Conservation (phyloP, 2,113 vertebrate genomes). For the Cariama cristata region DNA sequence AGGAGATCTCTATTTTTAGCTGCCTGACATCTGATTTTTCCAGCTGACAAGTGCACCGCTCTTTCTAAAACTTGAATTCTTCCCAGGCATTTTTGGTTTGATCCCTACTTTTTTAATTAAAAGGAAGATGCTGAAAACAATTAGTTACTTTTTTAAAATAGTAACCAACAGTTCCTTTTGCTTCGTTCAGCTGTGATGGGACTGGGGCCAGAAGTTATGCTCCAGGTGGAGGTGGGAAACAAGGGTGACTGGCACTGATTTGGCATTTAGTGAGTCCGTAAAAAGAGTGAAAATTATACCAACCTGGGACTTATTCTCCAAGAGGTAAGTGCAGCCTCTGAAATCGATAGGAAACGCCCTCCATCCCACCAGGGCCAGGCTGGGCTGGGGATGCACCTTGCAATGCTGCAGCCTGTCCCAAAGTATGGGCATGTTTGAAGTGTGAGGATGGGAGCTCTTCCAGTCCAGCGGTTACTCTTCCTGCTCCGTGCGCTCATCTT, state of each 20-base stretch:
- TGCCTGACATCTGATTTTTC: not conserved
- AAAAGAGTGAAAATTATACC: slow-evolving; percentile 1
- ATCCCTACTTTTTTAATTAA: slow-evolving; percentile 19
- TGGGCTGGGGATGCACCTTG: fast-evolving
- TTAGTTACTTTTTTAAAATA: not conserved
- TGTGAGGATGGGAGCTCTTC: not conserved
- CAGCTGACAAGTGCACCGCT: not conserved
- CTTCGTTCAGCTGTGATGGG: not conserved
- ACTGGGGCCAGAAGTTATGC: not conserved
- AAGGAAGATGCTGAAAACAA: slow-evolving; percentile 32
- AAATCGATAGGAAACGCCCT: not conserved
- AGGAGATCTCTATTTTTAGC: slow-evolving; percentile 3
- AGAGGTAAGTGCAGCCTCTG: not conserved
- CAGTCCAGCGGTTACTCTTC: not conserved
- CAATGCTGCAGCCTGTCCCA: not conserved
- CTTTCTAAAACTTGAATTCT: not conserved
- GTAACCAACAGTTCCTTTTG: not conserved
- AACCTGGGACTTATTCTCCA: not conserved
- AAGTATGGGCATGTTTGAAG: not conserved
- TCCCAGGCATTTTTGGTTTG: not conserved
- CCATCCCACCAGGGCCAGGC: not conserved
- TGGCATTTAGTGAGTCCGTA: not conserved
- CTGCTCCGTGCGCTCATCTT: not conserved
- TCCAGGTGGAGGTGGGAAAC: not conserved
- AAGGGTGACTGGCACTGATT: not conserved